Conservation (phyloP, 2,888 invertebrate species). For the Melipona beecheii region DNA sequence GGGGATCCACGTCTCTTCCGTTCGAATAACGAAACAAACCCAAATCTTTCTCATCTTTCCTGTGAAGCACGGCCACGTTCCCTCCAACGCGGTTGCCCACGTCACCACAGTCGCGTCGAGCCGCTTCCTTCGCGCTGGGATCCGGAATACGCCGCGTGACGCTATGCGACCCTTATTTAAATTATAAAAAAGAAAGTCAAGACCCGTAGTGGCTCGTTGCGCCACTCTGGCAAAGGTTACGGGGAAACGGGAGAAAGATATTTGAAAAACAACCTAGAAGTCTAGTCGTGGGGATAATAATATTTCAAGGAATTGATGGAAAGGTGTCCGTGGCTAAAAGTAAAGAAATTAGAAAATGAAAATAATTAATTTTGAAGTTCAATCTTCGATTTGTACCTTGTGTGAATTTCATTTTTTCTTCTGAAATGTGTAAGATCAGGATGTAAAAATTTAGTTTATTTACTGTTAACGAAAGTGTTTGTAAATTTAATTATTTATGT, state of each 20-base stretch:
- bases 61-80: constrained; percentile 24
- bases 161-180: constrained; percentile 40
- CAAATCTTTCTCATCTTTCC: constrained; percentile 63
- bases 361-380: not conserved
- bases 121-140: not conserved
- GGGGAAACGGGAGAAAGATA: too few relatives aligned
- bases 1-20: constrained; percentile 60
- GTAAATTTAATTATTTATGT: too few relatives aligned
- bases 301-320: not conserved
- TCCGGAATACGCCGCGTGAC: constrained; percentile 21
- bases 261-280: not conserved
- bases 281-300: not conserved
- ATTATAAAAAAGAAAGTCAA: constrained; percentile 32
- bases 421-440: too few relatives aligned
- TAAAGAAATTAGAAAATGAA: rapidly evolving
- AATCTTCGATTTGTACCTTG: too few relatives aligned
- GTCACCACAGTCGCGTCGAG: not conserved
- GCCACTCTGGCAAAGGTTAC: not conserved
- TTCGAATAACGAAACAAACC: constrained; percentile 50
- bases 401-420: too few relatives aligned
- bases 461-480: too few relatives aligned
- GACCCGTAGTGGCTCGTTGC: not conserved
- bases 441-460: too few relatives aligned
- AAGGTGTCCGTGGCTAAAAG: not conserved
- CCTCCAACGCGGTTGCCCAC: not conserved